Conservation (phyloP, 2,113 vertebrate species). For the Phaethon lepturus region DNA sequence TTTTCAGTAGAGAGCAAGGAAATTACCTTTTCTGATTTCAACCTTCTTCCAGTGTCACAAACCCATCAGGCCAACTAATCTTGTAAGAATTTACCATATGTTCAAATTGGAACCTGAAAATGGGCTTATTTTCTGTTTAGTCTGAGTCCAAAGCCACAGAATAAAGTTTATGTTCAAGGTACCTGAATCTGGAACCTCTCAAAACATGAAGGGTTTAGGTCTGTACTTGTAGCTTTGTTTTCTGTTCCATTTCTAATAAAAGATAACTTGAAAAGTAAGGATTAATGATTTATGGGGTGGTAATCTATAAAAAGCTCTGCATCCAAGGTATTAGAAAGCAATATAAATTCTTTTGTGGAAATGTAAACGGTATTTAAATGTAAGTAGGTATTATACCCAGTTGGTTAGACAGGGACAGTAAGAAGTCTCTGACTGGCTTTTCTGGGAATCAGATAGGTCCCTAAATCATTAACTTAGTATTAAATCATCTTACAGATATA, state of each 20-base stretch:
- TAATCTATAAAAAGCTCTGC: constrained; percentile 39
- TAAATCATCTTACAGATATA: constrained; percentile 63
- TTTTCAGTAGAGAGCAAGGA: constrained; percentile 6
- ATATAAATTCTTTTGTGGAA: constrained; percentile 64
- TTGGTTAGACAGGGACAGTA: constrained; percentile 38
- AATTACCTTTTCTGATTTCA: constrained; percentile 37
- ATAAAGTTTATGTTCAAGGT: neutral
- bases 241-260: constrained; percentile 11
- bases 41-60: constrained; percentile 15
- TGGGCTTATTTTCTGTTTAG: constrained; percentile 17
- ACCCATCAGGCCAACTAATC: constrained; percentile 19
- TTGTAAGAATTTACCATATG: constrained; percentile 28
- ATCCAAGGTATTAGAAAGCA: constrained; percentile 50
- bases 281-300: neutral
- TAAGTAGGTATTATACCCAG: constrained; percentile 18
- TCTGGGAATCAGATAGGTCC: constrained; percentile 60
- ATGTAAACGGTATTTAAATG: constrained; percentile 39
- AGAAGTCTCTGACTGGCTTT: constrained; percentile 16
- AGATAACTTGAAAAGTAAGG: constrained; percentile 22
- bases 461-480: constrained; percentile 60
- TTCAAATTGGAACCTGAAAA: constrained; percentile 9
- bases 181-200: constrained; percentile 28
- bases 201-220: neutral
- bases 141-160: constrained; percentile 18
- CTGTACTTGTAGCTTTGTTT: constrained; percentile 14